Evolutionary conservation across 2,797 vertebrate genomes (phyloP), one percentile per base, ranked within the genome.

Genomic region (Vespertilio murinus): DNA sequence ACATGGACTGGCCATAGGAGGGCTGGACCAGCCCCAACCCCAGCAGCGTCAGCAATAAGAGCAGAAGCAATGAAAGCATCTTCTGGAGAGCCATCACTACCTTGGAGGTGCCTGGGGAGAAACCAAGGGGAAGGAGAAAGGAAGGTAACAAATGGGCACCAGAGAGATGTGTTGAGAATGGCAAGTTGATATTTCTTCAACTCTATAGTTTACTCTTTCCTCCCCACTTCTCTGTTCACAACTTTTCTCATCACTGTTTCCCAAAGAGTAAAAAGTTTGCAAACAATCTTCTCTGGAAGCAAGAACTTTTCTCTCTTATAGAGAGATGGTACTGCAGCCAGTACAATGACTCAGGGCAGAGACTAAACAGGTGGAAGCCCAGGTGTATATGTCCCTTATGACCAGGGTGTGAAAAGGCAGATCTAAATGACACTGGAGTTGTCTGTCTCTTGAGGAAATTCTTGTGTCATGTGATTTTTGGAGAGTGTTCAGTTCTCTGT

Each of bases 11-110:
- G 64, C 95, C 96, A 6, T 75, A 75, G 70, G 94, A 90, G 49
- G 88, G 93, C 69, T 83, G 94, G 3, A 95, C 47, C 45, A 97
- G 75, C 49, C 25, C 93, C 28, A 96, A 40, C 47, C 80, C 95
- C 38, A 97, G 93, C 77, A 97, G 79, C 74, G 65, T 86, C 85
- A 97, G 74, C 74, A 97, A n/a, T 71, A 91, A 38, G 81, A 97
- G n/a, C 73, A 96, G 88, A 49, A 97, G 78, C 71, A 94, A 71
- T 13, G 75, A 65, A 11, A 1, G 38, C 38, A 13, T 91, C 70
- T 56, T 86, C 40, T 87, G 95, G 3, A 73, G 84, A 80, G 82
- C 61, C 96, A 97, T 97, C 56, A 17, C 25, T 7, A 3, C 14
- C 18, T 54, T 28, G 40, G 42, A 42, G 42, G 8, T 42, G 42